Percentiles rank a stretch among this genome's conserved stretches.
These are phyloP conservation scores for Accipiter cooperii DNA, from an alignment of 2,113 vertebrate species.

Conservation along the genomic window DNA sequence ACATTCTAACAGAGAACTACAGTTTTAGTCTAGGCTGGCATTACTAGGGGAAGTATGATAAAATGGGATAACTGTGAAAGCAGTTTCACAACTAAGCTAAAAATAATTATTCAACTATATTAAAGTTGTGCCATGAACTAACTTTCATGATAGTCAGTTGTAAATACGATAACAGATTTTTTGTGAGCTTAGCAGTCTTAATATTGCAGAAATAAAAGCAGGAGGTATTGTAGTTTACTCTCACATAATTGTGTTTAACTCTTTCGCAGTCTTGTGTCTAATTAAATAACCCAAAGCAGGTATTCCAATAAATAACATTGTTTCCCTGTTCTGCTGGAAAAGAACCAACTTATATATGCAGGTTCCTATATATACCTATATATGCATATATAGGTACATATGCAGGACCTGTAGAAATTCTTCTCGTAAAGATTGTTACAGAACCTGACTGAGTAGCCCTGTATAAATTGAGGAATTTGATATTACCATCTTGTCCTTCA, in stretches of 20 bases:
- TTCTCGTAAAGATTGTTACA: background rate
- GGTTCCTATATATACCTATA: too few relatives aligned
- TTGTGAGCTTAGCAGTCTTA: background rate
- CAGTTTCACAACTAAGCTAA: constrained; percentile 29
- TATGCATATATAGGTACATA: background rate
- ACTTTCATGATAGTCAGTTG: background rate
- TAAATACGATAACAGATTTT: background rate
- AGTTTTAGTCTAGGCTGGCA: background rate
- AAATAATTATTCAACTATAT: constrained; percentile 1
- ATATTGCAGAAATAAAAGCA: constrained; percentile 5
- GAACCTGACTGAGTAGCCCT: constrained; percentile 13
- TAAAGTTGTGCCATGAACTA: constrained; percentile 15
- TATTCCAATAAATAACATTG: background rate
- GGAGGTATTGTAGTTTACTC: background rate
- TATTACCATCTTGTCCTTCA: constrained; percentile 39
- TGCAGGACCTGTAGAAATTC: background rate
- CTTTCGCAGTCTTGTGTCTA: background rate
- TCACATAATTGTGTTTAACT: background rate
- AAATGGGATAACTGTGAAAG: constrained; percentile 10
- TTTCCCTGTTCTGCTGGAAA: background rate
- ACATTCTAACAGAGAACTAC: background rate
- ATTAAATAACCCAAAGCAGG: background rate
- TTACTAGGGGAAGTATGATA: background rate
- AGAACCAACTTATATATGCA: background rate
- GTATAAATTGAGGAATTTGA: constrained; percentile 37